These are phyloP conservation scores for Drosophila paramelanica DNA, from an alignment of 2,888 invertebrate species.

Conservation along the genomic window DNA sequence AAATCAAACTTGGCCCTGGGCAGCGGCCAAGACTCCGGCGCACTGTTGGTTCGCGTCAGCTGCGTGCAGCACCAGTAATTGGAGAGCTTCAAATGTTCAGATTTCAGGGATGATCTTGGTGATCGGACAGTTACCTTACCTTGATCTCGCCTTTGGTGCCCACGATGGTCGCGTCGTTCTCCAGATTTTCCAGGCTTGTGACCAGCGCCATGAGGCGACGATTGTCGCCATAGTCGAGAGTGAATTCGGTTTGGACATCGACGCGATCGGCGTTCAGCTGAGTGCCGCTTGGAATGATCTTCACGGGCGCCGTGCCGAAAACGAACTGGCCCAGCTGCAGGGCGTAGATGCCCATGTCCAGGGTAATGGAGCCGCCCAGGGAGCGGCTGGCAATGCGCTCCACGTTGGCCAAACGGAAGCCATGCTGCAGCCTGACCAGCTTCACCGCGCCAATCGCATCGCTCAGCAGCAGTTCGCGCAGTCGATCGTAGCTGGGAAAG, in stretches of 20 bases:
- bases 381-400: constrained; percentile 86
- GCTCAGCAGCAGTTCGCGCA: constrained; percentile 88
- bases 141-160: constrained; percentile 84
- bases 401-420: constrained; percentile 54
- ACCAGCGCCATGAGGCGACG: constrained; percentile 76
- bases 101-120: neutral
- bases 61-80: constrained; percentile 82
- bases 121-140: constrained; percentile 56
- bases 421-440: constrained; percentile 85
- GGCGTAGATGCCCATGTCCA: constrained; percentile 92
- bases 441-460: constrained; percentile 90
- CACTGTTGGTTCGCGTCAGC: constrained; percentile 87
- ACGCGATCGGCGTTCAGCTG: constrained; percentile 88
- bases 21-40: constrained; percentile 87
- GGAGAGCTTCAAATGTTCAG: constrained; percentile 85
- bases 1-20: constrained; percentile 87
- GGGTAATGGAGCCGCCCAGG: constrained; percentile 91
- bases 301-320: constrained; percentile 89
- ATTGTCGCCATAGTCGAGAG: constrained; percentile 81
- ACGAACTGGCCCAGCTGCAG: constrained; percentile 90
- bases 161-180: constrained; percentile 81
- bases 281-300: constrained; percentile 89
- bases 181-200: constrained; percentile 67
- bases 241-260: constrained; percentile 86
- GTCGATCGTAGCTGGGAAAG: constrained; percentile 90